Evolutionary conservation across 2,113 vertebrate genomes (phyloP).

Genomic region (Neogobius melanostomus): DNA sequence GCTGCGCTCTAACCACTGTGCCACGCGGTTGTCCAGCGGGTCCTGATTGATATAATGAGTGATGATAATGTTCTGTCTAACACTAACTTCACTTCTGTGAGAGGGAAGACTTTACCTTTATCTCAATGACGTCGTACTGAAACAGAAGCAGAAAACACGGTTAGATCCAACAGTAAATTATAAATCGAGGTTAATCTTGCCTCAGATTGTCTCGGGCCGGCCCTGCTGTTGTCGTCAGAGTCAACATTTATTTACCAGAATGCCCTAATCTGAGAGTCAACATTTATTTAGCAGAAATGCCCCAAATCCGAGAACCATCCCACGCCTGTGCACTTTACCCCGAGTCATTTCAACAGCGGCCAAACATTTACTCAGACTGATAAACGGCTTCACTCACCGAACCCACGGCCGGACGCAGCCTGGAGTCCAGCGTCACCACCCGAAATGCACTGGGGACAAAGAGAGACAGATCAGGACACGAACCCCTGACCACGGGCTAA

Average conservation of each 20-base stretch:
- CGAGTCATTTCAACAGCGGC: neutral
- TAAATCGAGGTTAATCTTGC: too few relatives aligned
- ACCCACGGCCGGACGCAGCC: neutral
- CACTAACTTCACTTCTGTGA: neutral
- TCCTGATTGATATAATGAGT: neutral
- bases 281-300: neutral
- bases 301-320: neutral
- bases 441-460: neutral
- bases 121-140: neutral
- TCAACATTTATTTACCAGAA: too few relatives aligned
- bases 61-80: too few relatives aligned
- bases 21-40: neutral
- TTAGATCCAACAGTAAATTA: too few relatives aligned
- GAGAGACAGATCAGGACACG: too few relatives aligned
- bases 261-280: too few relatives aligned
- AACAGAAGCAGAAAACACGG: neutral
- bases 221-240: too few relatives aligned
- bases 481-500: too few relatives aligned
- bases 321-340: neutral
- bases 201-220: too few relatives aligned
- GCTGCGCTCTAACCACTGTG: neutral
- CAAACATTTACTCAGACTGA: neutral
- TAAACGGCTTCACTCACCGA: neutral
- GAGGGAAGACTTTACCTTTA: neutral
- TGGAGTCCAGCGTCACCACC: neutral